Evolutionary conservation across 35 echinoderm and acorn worm species (phyloP).

Genomic region (Chiridota heheva): DNA sequence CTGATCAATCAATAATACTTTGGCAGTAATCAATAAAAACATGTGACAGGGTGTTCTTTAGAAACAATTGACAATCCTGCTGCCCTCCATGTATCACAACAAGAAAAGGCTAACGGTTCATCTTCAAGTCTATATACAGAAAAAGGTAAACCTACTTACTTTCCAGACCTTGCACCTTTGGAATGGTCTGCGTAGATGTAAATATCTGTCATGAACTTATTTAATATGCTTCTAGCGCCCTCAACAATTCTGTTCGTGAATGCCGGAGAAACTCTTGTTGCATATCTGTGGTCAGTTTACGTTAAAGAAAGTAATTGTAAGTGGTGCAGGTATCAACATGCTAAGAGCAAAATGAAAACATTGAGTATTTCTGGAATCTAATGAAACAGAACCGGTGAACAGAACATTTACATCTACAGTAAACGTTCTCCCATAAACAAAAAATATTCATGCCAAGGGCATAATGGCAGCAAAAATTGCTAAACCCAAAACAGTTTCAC

Average conservation of each 20-base stretch:
- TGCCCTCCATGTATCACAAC: too few species aligned
- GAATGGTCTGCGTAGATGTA: slow-evolving; percentile 98
- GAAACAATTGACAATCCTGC: too few species aligned
- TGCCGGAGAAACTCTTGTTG: slow-evolving; percentile 87
- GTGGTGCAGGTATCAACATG: not conserved
- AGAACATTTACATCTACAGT: not conserved
- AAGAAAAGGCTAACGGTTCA: too few species aligned
- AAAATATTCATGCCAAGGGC: not conserved
- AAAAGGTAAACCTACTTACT: too few species aligned
- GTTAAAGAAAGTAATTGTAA: slow-evolving; percentile 37
- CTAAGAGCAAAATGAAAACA: not conserved
- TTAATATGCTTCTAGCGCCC: slow-evolving; percentile 76
- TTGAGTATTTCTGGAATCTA: not conserved
- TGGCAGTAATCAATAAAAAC: too few species aligned
- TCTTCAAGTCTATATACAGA: too few species aligned
- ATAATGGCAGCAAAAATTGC: too few species aligned
- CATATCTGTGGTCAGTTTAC: slow-evolving; percentile 42
- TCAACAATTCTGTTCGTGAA: slow-evolving; percentile 86
- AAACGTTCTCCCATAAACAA: not conserved
- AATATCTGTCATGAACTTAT: slow-evolving; percentile 93
- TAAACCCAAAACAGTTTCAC: too few species aligned
- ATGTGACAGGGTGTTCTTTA: too few species aligned
- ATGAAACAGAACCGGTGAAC: not conserved
- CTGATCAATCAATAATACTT: too few species aligned
- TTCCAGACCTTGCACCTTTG: slow-evolving; percentile 92